These are phyloP conservation scores for Echinarachnius parma DNA, from an alignment of 53 echinoderm and acorn worm species.

Conservation along the genomic window DNA sequence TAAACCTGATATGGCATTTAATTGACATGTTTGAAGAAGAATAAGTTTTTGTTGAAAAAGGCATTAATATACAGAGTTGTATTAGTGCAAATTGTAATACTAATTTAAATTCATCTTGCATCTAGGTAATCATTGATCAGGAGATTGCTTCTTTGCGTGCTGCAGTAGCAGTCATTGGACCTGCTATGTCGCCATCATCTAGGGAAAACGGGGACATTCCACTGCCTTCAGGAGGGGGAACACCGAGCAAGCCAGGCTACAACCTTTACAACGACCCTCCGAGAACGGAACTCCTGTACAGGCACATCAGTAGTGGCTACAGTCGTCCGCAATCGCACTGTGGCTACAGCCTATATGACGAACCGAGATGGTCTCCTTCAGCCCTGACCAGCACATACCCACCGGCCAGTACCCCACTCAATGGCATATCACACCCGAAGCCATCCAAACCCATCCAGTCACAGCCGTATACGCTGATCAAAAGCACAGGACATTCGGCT, in stretches of 20 bases:
- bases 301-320: background rate
- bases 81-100: no score
- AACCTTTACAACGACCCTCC: conserved; percentile 15
- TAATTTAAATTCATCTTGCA: no score
- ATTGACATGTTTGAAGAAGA: no score
- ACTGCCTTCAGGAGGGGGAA: background rate
- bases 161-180: conserved; percentile 64
- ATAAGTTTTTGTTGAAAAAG: no score
- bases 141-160: conserved; percentile 82
- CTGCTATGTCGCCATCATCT: conserved; percentile 7
- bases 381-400: conserved; percentile 26
- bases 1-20: no score
- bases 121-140: conserved; percentile 58
- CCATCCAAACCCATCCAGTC: background rate
- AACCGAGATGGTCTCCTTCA: background rate
- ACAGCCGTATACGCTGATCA: conserved; percentile 21
- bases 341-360: conserved; percentile 32
- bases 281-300: background rate
- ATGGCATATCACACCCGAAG: background rate
- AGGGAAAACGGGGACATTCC: background rate
- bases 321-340: conserved; percentile 9
- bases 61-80: no score
- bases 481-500: conserved; percentile 9
- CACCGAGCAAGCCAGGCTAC: conserved; percentile 38
- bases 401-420: background rate